Conservation (phyloP, 1,140 invertebrate species). For the Dreissena polymorpha region DNA sequence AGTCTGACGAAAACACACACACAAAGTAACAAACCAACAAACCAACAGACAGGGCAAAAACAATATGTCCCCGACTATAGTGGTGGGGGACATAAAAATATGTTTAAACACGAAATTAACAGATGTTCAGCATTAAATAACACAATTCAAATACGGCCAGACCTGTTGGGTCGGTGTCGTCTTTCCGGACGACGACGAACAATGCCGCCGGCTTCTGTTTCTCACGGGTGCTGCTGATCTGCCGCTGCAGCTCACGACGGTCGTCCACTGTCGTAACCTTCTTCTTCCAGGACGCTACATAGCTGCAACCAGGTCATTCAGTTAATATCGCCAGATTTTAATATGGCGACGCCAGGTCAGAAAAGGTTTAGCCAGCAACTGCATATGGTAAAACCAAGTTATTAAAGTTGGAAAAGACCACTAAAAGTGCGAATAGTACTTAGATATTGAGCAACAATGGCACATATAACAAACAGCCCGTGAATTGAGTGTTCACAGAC, state of each 20-base stretch:
- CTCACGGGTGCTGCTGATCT: constrained; percentile 28
- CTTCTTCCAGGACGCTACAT: constrained; percentile 41
- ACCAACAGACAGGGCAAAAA: too few relatives aligned
- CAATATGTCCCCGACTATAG: too few relatives aligned
- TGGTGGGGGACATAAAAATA: too few relatives aligned
- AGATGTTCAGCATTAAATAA: too few relatives aligned
- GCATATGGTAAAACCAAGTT: not conserved
- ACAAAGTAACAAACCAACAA: too few relatives aligned
- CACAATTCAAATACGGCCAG: not conserved
- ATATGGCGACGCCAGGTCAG: not conserved
- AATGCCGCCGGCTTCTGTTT: constrained; percentile 32
- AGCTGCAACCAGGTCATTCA: constrained; percentile 8
- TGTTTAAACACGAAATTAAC: too few relatives aligned
- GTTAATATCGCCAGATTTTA: too few relatives aligned
- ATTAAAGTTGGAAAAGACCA: not conserved
- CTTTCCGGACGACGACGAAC: constrained; percentile 24
- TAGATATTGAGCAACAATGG: not conserved
- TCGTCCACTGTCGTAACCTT: constrained; percentile 13
- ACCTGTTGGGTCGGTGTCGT: not conserved
- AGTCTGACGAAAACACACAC: too few relatives aligned
- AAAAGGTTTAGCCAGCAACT: not conserved
- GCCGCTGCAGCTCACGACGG: constrained; percentile 8
- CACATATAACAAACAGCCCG: too few relatives aligned
- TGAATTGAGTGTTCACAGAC: too few relatives aligned
- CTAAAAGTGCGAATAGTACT: not conserved